Evolutionary conservation across 1,140 invertebrate species (phyloP), one percentile per base, ranked within the genome.

Genomic region (Drosophila virilis): DNA sequence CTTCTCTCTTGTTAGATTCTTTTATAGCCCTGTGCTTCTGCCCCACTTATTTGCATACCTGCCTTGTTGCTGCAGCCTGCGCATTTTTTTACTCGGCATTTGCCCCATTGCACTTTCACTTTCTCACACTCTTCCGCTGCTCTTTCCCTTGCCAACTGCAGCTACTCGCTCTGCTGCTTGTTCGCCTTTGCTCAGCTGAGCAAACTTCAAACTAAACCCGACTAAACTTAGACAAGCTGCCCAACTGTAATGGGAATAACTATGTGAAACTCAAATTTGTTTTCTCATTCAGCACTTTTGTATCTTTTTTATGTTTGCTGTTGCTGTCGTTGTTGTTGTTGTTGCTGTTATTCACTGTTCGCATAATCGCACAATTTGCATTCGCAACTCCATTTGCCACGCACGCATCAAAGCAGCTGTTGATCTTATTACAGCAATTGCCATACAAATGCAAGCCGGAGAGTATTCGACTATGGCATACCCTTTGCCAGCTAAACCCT

Each of bases 351-450:
- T 9, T 46, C 35, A 13, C 33, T 61, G 57, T 46, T 69, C 48
- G 32, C 58, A 33, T 70, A 57, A 64, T 64, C 60, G 68, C 51
- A 57, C 42, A 65, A 65, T 72, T 72, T 72, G 69, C 69, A 65
- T 68, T 73, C 42, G 55, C 70, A 67, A 66, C 54, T 72, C 42
- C 45, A 66, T 59, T 72, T 66, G 62, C 8, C 54, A 50, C 45
- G 35, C 60, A 59, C 60, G 60, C 68, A 71, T 65, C 37, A 33
- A 43, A 38, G 61, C 69, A 72, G 46, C 38, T 73, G 54, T 59
- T 73, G 46, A 57, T 58, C 52, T 65, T 61, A 33, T 68, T 52
- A 52, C 66, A 51, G 35, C 64, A 51, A 42, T 15, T 22, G 42
- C 12, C 35, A 54, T 8, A 37, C n/a, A n/a, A 6, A 32, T 32